Percentiles rank a stretch among this genome's conserved stretches.
phyloP scores from a whole-genome alignment of 2,113 vertebrate species.

The Apodemus sylvaticus region DNA sequence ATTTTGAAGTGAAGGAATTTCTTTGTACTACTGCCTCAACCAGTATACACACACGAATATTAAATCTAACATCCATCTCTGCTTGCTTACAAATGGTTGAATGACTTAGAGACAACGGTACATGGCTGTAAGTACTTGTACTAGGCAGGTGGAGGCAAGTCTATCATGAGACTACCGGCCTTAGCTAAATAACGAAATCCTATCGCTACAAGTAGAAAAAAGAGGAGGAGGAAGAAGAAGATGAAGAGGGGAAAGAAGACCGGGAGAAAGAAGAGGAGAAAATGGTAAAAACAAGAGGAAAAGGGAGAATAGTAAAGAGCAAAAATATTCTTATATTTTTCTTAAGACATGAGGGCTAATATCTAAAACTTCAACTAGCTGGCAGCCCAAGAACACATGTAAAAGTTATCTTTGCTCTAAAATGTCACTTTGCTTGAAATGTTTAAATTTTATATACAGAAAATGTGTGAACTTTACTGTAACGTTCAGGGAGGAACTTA shows the following conservation, averaged over 20 bases:
- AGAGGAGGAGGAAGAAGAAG: not conserved
- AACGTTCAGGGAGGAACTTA: not conserved
- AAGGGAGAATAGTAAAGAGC: not conserved
- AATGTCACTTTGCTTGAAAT: conserved; percentile 13
- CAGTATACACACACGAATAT: not conserved
- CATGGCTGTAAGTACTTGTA: not conserved
- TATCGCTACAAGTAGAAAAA: not conserved
- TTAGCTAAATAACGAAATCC: not conserved
- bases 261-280: not conserved
- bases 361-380: not conserved
- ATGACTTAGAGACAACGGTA: no score
- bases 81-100: not conserved
- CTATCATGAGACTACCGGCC: no score
- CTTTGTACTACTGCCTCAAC: not conserved
- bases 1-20: not conserved
- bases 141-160: not conserved
- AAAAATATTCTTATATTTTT: no score
- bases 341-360: not conserved
- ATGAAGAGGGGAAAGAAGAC: not conserved
- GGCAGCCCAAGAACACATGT: not conserved
- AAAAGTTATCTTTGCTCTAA: conserved; percentile 1
- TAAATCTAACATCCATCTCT: not conserved
- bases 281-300: not conserved
- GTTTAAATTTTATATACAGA: not conserved
- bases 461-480: conserved; percentile 19